Conservation (phyloP, 1,140 invertebrate genomes). For the Aphelenchoides fujianensis region DNA sequence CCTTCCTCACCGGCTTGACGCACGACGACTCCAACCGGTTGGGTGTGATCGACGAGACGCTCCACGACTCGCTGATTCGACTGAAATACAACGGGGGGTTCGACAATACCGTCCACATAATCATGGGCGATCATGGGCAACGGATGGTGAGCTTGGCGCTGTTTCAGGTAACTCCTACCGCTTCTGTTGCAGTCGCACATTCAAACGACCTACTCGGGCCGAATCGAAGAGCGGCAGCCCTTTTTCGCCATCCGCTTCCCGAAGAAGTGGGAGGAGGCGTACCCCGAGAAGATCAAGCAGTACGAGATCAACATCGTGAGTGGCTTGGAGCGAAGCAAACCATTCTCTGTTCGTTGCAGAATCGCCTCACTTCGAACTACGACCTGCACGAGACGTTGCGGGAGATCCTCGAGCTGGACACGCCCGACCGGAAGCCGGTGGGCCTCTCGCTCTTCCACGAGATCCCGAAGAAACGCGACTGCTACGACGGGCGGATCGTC, state of each 20-base stretch:
- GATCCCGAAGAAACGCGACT: slow-evolving; percentile 43
- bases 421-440: slow-evolving; percentile 3
- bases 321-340: no score
- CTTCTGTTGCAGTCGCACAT: slow-evolving; percentile 32
- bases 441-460: slow-evolving; percentile 44
- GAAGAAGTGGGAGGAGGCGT: slow-evolving; percentile 23
- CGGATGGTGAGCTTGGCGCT: slow-evolving; percentile 37
- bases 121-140: slow-evolving; percentile 65
- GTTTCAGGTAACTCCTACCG: background rate
- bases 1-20: background rate
- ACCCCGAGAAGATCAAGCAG: slow-evolving; percentile 30
- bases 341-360: slow-evolving; percentile 24
- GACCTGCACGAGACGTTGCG: slow-evolving; percentile 51
- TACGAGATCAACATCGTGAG: slow-evolving; percentile 4
- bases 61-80: background rate
- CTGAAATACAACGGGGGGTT: slow-evolving; percentile 37
- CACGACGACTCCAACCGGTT: slow-evolving; percentile 1
- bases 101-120: slow-evolving; percentile 63
- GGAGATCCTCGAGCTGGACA: slow-evolving; percentile 39
- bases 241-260: slow-evolving; percentile 52
- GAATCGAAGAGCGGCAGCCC: slow-evolving; percentile 61
- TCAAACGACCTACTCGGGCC: slow-evolving; percentile 46
- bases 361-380: slow-evolving; percentile 46
- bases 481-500: slow-evolving; percentile 37
- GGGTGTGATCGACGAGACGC: background rate